Evolutionary conservation across 2,113 vertebrate genomes (phyloP), one percentile per base, ranked within the genome.

Genomic region (Garra rufa): DNA sequence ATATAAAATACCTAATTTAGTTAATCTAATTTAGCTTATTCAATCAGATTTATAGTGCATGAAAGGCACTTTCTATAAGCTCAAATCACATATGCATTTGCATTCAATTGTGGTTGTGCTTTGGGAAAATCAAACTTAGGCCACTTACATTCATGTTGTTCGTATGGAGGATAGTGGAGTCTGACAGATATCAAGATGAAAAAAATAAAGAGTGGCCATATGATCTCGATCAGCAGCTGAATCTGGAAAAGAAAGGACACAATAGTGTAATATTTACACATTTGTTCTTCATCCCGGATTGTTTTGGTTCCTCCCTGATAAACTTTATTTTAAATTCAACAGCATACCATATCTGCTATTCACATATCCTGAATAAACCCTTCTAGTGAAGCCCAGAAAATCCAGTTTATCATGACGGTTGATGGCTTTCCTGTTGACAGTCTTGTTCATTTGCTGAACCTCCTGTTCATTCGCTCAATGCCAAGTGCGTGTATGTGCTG

Each of bases 151-250:
- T 99, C 96, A 90, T 98, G 97, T 85, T 99, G 98, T 85, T 99
- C 97, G 0, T 99, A 97, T 24, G 98, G 97, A 6, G 98, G 98
- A 90, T 98, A 99, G 88, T 95, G 93, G 34, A 97, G 92, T 80
- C 98, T 94, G 50, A 99, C 98, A 9, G 97, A 98, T 87, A 99
- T 97, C 91, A 99, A 90, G 90, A 99, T 99, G 90, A 99, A 96
- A 92, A 99, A 99, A 93, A 99, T 97, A 88, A 99, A 97, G 1
- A 99, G 94, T 21, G 98, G 98, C 98, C 98, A 99, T 86, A 96
- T 89, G 73, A 99, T 95, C 93, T 99, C 98, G 21, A 99, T 94
- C 91, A 99, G 88, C 81, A 99, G 93, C 92, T 99, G 97, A 92
- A 97, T 92, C 98, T 99, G 90, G 52, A 89, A 91, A 63, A 78